These are phyloP conservation scores for Chironomus tentans DNA, from an alignment of 2,888 invertebrate species.

Conservation along the genomic window DNA sequence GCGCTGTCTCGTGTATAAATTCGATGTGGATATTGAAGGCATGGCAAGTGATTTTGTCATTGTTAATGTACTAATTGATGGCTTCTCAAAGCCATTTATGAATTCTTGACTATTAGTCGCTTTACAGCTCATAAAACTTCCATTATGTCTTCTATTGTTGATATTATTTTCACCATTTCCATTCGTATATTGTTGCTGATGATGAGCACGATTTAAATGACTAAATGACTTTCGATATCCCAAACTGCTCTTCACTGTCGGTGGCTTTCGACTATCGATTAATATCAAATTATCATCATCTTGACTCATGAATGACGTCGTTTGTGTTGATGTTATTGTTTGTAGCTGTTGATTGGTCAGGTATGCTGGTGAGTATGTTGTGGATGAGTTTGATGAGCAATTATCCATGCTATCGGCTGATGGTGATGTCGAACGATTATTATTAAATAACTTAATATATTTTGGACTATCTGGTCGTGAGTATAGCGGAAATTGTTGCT, in stretches of 20 bases:
- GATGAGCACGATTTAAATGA: conserved; percentile 26
- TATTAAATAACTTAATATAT: conserved; percentile 33
- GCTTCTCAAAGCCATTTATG: conserved; percentile 20
- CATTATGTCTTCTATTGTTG: neutral
- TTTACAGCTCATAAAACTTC: conserved; percentile 12
- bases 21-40: conserved; percentile 19
- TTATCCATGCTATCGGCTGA: conserved; percentile 27
- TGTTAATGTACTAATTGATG: conserved; percentile 21
- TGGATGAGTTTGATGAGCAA: conserved; percentile 23
- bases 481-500: conserved; percentile 23
- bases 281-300: conserved; percentile 22
- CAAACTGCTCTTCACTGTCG: conserved; percentile 19
- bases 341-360: neutral
- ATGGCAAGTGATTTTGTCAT: conserved; percentile 19
- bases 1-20: conserved; percentile 23
- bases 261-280: conserved; percentile 23
- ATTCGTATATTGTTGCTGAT: conserved; percentile 21
- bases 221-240: conserved; percentile 30
- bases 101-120: conserved; percentile 17
- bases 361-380: conserved; percentile 17
- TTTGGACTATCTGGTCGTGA: conserved; percentile 38
- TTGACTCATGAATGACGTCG: neutral
- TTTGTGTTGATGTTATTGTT: neutral
- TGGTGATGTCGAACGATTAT: conserved; percentile 34
- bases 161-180: neutral